Evolutionary conservation across 2,113 vertebrate species (phyloP).

Genomic region (Oreotragus oreotragus): DNA sequence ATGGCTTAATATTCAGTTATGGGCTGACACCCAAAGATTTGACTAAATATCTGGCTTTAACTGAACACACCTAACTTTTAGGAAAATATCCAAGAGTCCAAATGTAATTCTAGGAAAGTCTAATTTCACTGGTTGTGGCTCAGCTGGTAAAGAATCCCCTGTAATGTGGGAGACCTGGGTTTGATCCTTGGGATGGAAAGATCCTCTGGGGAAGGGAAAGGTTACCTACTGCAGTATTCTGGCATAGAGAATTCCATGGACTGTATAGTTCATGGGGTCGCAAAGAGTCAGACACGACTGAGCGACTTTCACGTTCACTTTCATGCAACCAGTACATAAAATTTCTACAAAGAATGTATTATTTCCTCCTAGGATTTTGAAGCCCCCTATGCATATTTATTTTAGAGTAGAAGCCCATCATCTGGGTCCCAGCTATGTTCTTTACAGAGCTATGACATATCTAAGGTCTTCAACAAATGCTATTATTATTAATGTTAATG

Average conservation of each 20-base stretch:
- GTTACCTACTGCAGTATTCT: background rate
- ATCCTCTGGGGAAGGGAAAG: background rate
- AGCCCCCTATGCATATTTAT: background rate
- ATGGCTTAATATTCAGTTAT: background rate
- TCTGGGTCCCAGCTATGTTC: background rate
- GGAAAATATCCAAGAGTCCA: background rate
- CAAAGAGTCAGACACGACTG: background rate
- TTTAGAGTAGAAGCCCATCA: background rate
- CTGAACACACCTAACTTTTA: background rate
- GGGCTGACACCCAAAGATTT: too few relatives aligned
- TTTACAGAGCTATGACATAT: background rate
- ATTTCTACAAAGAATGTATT: slow-evolving; percentile 15
- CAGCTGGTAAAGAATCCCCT: background rate
- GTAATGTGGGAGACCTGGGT: background rate
- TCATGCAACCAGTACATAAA: background rate
- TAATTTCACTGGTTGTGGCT: background rate
- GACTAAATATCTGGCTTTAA: background rate
- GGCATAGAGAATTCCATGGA: background rate
- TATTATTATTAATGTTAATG: slow-evolving; percentile 52
- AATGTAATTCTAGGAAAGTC: background rate
- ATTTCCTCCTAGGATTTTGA: background rate
- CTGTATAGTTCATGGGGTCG: background rate
- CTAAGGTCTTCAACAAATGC: slow-evolving; percentile 25
- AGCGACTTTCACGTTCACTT: background rate
- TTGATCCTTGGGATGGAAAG: background rate